Evolutionary conservation across 2,888 invertebrate species (phyloP).

Genomic region (Caenorhabditis japonica): DNA sequence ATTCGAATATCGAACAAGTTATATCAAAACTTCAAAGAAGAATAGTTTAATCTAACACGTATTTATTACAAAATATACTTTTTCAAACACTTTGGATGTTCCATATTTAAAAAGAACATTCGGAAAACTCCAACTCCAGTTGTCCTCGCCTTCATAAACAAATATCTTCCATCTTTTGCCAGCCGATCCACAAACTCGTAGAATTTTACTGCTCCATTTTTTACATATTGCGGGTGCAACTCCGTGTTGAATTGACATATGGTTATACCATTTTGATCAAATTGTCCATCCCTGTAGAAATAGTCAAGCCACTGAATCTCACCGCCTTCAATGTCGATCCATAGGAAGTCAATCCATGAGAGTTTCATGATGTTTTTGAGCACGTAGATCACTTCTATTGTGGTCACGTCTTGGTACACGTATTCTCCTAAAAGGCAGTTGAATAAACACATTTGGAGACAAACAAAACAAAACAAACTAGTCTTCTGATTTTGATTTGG

Average conservation of each 20-base stretch:
- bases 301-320: conserved; percentile 41
- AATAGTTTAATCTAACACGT: too few relatives aligned
- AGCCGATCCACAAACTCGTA: conserved; percentile 10
- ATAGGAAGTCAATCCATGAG: conserved; percentile 38
- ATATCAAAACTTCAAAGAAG: too few relatives aligned
- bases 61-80: background rate
- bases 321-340: conserved; percentile 52
- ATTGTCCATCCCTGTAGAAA: conserved; percentile 37
- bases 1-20: too few relatives aligned
- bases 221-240: conserved; percentile 7
- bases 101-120: conserved; percentile 11
- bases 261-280: conserved; percentile 47
- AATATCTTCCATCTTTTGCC: conserved; percentile 3
- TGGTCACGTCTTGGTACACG: conserved; percentile 39
- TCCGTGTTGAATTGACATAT: conserved; percentile 54
- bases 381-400: conserved; percentile 43
- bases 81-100: conserved; percentile 3
- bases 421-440: conserved; percentile 10
- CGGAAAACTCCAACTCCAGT: conserved; percentile 3
- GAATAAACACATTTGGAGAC: background rate
- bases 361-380: conserved; percentile 23
- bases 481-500: conserved; percentile 47
- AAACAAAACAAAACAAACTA: background rate
- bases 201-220: conserved; percentile 1
- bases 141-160: conserved; percentile 7